Base-by-base conservation (phyloP, 2,797 vertebrate genomes). In the Oryzias dopingdopingensis region DNA sequence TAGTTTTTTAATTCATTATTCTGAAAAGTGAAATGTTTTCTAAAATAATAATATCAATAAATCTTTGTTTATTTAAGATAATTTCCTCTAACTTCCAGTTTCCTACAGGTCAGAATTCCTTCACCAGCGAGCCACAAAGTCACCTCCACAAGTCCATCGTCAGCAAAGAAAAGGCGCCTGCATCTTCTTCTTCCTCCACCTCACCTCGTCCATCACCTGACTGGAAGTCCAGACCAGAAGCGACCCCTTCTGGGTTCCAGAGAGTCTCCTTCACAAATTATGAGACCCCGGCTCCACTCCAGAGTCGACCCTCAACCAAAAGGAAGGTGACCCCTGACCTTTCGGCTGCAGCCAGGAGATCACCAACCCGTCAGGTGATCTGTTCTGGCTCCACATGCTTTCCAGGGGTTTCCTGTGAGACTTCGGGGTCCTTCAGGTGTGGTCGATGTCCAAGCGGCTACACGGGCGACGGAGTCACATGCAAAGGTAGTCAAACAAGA, bases 381-480 rank as follows among this genome's bases (percentile, higher is more conserved):
- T 96, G 95, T 56, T 68, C 81, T 0, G 86, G 92, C 64, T 84
- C 86, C 0, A 88, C 92, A 22, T 96, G 95, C 82, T 96, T 94
- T 76, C 81, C 88, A 1, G 92, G 93, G 0, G 93, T 95, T 52
- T 59, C 83, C 51, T 96, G 94, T 85, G 84, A 95, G 63, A 74
- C 90, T 1, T 72, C 83, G 1, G 92, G 91, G 49, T 82, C 72
- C 2, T 82, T 91, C 65, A 90, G 60, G 63, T 96, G 95, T 6
- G 91, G 92, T 15, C 86, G 4, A 71, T 96, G 95, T 69, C 95
- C 94, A 0, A 79, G 74, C 0, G 92, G 95, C 1, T 97, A 94
- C 79, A 91, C 88, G 0, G 91, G 94, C 56, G 89, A 96, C 59
- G 95, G 95, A 72, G 54, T 91, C 57, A 74, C 46, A 6, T 97